Percentiles rank a stretch among this genome's conserved stretches.
Evolutionary conservation across 2,113 vertebrate species (phyloP).

Genomic region (Leucoraja erinaceus): DNA sequence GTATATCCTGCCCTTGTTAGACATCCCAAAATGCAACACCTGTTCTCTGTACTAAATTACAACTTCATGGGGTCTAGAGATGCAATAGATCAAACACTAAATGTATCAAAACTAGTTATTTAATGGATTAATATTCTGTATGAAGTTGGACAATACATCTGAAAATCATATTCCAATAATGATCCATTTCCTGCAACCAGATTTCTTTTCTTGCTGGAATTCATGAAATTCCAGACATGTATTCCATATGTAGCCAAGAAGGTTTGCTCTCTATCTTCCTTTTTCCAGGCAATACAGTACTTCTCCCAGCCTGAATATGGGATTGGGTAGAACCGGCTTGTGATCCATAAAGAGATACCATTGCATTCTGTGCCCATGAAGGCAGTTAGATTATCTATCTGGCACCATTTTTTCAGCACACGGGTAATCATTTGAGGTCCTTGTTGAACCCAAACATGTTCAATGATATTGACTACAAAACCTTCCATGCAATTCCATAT

Average conservation of each 20-base stretch:
- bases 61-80: no score
- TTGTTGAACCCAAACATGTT: not conserved
- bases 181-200: not conserved
- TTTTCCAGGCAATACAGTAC: not conserved
- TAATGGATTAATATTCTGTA: not conserved
- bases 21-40: no score
- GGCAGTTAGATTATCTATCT: not conserved
- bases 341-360: not conserved
- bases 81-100: not conserved
- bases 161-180: not conserved
- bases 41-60: no score
- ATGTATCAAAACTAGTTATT: not conserved
- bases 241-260: not conserved
- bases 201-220: not conserved
- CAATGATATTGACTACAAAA: not conserved
- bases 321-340: not conserved
- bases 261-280: not conserved
- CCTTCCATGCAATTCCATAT: not conserved
- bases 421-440: not conserved
- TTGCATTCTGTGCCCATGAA: not conserved
- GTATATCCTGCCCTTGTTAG: no score
- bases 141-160: not conserved
- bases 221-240: not conserved
- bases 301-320: not conserved
- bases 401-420: not conserved